phyloP scores from a whole-genome alignment of 1,140 invertebrate genomes.

The Nixonia krombeini region DNA sequence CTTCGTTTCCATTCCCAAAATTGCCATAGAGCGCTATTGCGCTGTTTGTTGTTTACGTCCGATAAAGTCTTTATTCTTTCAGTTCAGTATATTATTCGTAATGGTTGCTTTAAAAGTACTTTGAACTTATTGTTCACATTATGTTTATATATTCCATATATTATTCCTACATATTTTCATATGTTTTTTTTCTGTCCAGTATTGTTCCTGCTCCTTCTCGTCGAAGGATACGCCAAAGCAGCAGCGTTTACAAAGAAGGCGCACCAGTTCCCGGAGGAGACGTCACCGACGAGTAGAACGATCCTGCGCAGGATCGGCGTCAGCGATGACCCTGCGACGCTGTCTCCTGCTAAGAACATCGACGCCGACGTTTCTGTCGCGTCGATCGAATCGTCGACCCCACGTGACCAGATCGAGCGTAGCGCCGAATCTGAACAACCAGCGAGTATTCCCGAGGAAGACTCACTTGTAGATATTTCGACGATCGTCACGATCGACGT shows the following conservation, averaged over 20 bases:
- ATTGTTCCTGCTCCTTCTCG: conserved; percentile 45
- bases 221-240: conserved; percentile 24
- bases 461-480: too few relatives aligned
- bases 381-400: conserved; percentile 6
- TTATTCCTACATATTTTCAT: neutral
- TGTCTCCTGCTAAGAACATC: conserved; percentile 22
- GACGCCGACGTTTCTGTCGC: conserved; percentile 2
- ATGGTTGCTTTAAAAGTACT: neutral
- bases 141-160: neutral
- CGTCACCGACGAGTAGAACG: conserved; percentile 15
- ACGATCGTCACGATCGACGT: too few relatives aligned
- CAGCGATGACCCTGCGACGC: conserved; percentile 12
- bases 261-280: conserved; percentile 16
- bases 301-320: conserved; percentile 29
- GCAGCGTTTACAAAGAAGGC: conserved; percentile 20
- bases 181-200: conserved; percentile 39
- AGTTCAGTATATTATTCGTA: neutral
- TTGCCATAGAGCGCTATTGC: too few relatives aligned
- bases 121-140: neutral
- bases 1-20: too few relatives aligned
- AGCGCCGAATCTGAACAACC: conserved; percentile 1
- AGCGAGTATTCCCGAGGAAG: too few relatives aligned
- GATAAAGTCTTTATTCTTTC: neutral
- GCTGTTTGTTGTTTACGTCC: too few relatives aligned
- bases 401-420: conserved; percentile 18